phyloP scores from a whole-genome alignment of 2,888 invertebrate genomes.

The Exocentrus adspersus region DNA sequence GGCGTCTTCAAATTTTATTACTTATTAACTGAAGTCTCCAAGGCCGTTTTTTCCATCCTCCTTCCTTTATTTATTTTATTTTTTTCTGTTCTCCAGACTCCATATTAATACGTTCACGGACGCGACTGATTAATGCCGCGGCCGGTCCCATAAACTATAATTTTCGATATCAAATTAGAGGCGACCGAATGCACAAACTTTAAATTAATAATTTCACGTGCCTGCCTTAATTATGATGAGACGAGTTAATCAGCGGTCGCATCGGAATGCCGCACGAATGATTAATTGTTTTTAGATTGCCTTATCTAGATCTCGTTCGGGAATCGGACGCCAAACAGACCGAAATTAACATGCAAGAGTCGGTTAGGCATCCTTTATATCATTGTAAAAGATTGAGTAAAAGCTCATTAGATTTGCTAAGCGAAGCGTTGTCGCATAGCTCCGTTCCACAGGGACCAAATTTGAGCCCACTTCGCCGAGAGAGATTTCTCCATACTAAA shows the following conservation, averaged over 20 bases:
- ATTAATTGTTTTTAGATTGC: neutral
- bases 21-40: neutral
- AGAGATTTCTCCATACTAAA: too few species aligned
- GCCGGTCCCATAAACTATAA: slow-evolving; percentile 7
- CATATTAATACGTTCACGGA: neutral
- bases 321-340: too few species aligned
- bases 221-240: slow-evolving; percentile 7
- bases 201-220: slow-evolving; percentile 12
- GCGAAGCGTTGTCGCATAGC: too few species aligned
- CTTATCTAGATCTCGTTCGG: too few species aligned
- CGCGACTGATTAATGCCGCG: slow-evolving; percentile 15
- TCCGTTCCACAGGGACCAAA: too few species aligned
- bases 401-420: too few species aligned
- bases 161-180: slow-evolving; percentile 13
- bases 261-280: neutral
- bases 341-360: too few species aligned
- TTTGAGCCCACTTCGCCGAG: too few species aligned
- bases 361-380: too few species aligned
- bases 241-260: slow-evolving; percentile 4
- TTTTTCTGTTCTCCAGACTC: neutral
- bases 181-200: neutral
- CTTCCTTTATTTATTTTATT: too few species aligned
- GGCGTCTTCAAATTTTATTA: slow-evolving; percentile 13
- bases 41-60: neutral
- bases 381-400: too few species aligned